These are phyloP conservation scores for Lucilia cuprina DNA, from an alignment of 1,140 invertebrate genomes.

Conservation along the genomic window DNA sequence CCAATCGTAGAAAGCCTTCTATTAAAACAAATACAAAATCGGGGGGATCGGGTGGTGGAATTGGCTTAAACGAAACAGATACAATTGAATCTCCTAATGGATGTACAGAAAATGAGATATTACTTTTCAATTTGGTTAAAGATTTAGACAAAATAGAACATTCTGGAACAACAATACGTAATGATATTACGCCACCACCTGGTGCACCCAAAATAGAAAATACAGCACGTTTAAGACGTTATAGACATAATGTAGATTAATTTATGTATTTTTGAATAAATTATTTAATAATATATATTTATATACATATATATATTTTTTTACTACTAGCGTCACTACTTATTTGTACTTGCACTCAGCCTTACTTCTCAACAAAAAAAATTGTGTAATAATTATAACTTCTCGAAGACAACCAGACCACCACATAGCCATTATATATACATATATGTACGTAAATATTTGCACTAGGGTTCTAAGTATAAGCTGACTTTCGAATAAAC, in stretches of 20 bases:
- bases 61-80: neutral
- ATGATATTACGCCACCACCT: constrained; percentile 57
- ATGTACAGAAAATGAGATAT: constrained; percentile 19
- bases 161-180: constrained; percentile 41
- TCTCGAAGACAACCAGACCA: too few relatives aligned
- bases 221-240: constrained; percentile 58
- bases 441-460: too few relatives aligned
- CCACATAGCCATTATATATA: too few relatives aligned
- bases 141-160: constrained; percentile 38
- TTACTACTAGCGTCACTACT: too few relatives aligned
- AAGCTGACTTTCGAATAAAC: too few relatives aligned
- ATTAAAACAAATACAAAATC: neutral
- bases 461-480: too few relatives aligned
- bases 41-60: neutral
- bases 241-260: constrained; percentile 61
- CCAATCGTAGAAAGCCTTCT: neutral
- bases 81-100: neutral
- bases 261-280: neutral
- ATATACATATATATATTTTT: neutral
- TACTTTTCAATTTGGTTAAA: constrained; percentile 13
- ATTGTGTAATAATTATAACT: too few relatives aligned
- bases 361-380: too few relatives aligned
- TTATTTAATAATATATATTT: neutral
- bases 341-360: too few relatives aligned
- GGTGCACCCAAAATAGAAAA: constrained; percentile 60